A percentile compares a stretch with the other conserved stretches of the same genome.
phyloP scores from a whole-genome alignment of 2,797 vertebrate genomes.

The Takifugu ocellatus region DNA sequence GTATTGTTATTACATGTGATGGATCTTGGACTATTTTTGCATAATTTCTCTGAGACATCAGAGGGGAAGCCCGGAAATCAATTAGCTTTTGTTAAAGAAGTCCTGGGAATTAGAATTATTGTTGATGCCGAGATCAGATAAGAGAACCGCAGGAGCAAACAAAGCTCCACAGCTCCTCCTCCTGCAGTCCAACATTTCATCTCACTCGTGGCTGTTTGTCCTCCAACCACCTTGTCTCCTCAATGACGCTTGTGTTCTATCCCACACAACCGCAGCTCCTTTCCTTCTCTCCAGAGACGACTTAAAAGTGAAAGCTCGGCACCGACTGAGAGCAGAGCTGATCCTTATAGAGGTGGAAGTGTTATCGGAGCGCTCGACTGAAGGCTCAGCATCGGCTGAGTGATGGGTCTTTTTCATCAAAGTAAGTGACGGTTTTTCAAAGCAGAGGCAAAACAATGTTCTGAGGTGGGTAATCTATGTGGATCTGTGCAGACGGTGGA shows the following conservation, averaged over 20 bases:
- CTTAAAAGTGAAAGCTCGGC: constrained; percentile 34
- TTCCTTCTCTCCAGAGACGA: constrained; percentile 47
- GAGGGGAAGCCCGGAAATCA: too few species aligned
- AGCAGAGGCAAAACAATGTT: constrained; percentile 4
- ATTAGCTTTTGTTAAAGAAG: too few species aligned
- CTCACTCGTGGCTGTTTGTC: constrained; percentile 29
- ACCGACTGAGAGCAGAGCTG: constrained; percentile 32
- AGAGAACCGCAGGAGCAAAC: constrained; percentile 5
- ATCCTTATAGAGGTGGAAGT: constrained; percentile 37
- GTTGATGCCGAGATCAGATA: too few species aligned
- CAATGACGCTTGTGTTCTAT: constrained; percentile 55
- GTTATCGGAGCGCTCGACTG: constrained; percentile 34
- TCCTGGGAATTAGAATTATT: too few species aligned
- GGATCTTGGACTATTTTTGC: too few species aligned
- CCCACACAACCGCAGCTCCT: constrained; percentile 31
- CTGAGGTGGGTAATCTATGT: constrained; percentile 2
- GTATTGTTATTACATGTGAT: too few species aligned
- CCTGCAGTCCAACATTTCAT: constrained; percentile 30
- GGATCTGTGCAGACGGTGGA: not conserved
- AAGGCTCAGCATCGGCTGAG: constrained; percentile 23
- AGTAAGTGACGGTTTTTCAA: not conserved
- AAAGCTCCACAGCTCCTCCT: constrained; percentile 22
- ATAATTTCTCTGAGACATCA: too few species aligned
- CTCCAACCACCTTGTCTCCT: constrained; percentile 46
- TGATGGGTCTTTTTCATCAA: constrained; percentile 38